Conservation (phyloP, 2,888 invertebrate genomes). For the Cosmia pyralina region DNA sequence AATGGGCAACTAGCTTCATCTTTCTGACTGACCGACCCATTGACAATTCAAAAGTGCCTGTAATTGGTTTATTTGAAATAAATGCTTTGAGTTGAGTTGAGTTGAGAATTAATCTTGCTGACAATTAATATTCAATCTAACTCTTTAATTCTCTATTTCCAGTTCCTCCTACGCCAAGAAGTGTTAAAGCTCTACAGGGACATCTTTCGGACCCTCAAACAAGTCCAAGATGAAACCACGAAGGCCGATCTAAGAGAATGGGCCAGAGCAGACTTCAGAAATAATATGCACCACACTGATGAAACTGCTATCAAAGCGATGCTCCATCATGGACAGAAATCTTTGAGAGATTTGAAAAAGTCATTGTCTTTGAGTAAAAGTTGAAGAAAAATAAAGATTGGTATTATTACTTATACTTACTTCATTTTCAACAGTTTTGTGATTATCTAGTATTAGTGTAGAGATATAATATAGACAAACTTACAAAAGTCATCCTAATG, state of each 20-base stretch:
- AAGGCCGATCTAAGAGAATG: constrained; percentile 92
- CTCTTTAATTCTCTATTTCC: constrained; percentile 70
- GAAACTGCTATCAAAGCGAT: constrained; percentile 93
- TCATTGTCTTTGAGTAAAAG: constrained; percentile 91
- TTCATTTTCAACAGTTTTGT: neutral
- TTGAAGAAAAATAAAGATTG: constrained; percentile 35
- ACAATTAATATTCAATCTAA: neutral
- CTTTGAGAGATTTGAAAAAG: constrained; percentile 92
- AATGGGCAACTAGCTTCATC: too few species aligned
- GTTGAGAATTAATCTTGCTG: neutral
- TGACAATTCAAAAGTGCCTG: too few species aligned
- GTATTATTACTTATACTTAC: neutral
- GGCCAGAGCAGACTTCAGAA: constrained; percentile 93
- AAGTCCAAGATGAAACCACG: constrained; percentile 92
- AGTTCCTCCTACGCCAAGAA: constrained; percentile 95
- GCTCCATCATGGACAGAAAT: constrained; percentile 92
- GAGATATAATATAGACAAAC: neutral
- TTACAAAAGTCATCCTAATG: neutral
- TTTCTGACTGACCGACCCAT: too few species aligned
- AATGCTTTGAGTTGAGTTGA: too few species aligned
- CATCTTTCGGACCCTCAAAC: constrained; percentile 92
- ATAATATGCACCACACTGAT: constrained; percentile 92
- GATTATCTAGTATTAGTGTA: constrained; percentile 5
- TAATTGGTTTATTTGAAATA: too few species aligned
- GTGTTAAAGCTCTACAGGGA: constrained; percentile 94